Conservation (phyloP, 2,113 vertebrate species). For the Ploceus nigricollis region DNA sequence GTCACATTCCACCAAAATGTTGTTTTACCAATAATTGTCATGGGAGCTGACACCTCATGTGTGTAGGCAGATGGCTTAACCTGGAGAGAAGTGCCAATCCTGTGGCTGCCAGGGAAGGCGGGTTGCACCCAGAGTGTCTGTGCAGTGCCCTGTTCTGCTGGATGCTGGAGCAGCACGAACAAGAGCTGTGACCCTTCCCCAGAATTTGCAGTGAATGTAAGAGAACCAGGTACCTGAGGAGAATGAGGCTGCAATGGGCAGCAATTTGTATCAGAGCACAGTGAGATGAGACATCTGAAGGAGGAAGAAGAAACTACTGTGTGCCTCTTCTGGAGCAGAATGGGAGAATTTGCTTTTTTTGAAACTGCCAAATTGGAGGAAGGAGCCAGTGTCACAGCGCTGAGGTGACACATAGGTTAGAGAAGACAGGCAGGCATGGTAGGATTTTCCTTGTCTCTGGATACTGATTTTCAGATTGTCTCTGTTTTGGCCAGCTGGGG, state of each 20-base stretch:
- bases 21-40: not conserved
- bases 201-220: not conserved
- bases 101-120: not conserved
- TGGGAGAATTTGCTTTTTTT: not conserved
- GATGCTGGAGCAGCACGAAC: not conserved
- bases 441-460: not conserved
- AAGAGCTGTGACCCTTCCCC: not conserved
- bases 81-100: not conserved
- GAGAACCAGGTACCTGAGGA: not conserved
- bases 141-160: not conserved
- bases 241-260: not conserved
- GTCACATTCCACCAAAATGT: not conserved
- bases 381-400: not conserved
- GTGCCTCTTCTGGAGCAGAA: not conserved
- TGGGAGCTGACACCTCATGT: not conserved
- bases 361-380: not conserved
- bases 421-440: not conserved
- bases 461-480: fast-evolving
- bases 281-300: not conserved
- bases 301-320: not conserved
- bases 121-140: fast-evolving
- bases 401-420: not conserved
- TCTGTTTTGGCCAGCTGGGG: not conserved
- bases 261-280: not conserved
- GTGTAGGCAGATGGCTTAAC: not conserved